Evolutionary conservation across 2,797 vertebrate species (phyloP), one percentile per base, ranked within the genome.

Genomic region (Melanotaenia boesemani): DNA sequence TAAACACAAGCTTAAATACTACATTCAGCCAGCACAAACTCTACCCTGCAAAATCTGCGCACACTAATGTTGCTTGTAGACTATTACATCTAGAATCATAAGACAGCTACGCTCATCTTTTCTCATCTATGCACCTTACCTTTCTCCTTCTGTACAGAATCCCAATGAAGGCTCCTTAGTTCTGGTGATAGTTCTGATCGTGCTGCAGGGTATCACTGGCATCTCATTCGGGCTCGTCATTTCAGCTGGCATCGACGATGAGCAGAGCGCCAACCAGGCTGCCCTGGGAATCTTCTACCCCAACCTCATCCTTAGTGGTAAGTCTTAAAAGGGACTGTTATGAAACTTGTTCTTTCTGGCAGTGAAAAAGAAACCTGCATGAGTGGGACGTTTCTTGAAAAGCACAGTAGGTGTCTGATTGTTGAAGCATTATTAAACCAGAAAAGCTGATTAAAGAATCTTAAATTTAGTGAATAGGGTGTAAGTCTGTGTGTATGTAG

Each of bases 251-350:
- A 94, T 95, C 20, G 95, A 96, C 8, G 94, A 95, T 7, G 95
- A 96, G 87, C 95, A 96, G 79, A 95, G 75, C 3, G 95, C 95
- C 87, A 95, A 95, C 88, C 95, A 96, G 86, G 90, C 94, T 0
- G 93, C 94, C 1, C 89, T 96, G 30, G 95, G 95, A 55, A 72
- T 96, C 77, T 95, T 96, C 90, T 96, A 95, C 72, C 95, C 95
- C n/a, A 94, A 95, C 81, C 94, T 95, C 75, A 95, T 95, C 41
- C 24, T 96, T 64, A 94, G 95, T 0, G 95, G 95, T 96, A 80
- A 73, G 78, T n/a, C 48, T 36, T 48, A 20, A 63, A 11, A 52
- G 13, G 36, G 24, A 1, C 6, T 24, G 65, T 58, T 58, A 28
- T 55, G 54, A 56, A 30, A 30, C 54, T 28, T 28, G 54, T 16